These are phyloP conservation scores for Beaufortia kweichowensis DNA, from an alignment of 2,113 vertebrate species.

Conservation along the genomic window DNA sequence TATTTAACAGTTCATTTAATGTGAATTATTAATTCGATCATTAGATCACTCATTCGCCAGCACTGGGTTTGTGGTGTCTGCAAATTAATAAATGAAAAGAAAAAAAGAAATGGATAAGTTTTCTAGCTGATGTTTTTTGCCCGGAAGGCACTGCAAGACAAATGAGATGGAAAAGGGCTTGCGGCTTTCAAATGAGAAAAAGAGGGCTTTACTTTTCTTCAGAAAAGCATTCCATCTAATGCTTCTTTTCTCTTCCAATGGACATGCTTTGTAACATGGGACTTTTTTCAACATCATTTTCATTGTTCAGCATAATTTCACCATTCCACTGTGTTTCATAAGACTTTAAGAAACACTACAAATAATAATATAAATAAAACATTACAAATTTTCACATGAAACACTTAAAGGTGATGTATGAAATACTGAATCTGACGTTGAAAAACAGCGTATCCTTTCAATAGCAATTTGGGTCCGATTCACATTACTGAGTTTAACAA, in stretches of 20 bases:
- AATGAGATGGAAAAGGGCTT: slow-evolving; percentile 42
- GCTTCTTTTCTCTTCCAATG: slow-evolving; percentile 5
- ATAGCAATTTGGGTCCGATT: slow-evolving; percentile 30
- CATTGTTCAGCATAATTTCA: slow-evolving; percentile 19
- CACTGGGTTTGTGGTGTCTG: slow-evolving; percentile 10
- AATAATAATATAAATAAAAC: too few species aligned
- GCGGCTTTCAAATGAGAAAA: slow-evolving; percentile 36
- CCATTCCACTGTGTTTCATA: slow-evolving; percentile 24
- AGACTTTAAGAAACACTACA: not conserved
- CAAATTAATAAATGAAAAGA: slow-evolving; percentile 33
- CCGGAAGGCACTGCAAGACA: slow-evolving; percentile 42
- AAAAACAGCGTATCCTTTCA: slow-evolving; percentile 26
- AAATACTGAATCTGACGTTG: slow-evolving; percentile 33
- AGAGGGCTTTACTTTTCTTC: slow-evolving; percentile 33
- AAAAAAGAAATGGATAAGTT: slow-evolving; percentile 27
- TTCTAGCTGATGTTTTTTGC: slow-evolving; percentile 39
- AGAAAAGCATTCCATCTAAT: slow-evolving; percentile 33
- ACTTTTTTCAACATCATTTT: slow-evolving; percentile 36
- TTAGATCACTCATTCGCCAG: slow-evolving; percentile 31
- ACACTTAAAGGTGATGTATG: not conserved
- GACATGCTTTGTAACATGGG: slow-evolving; percentile 39
- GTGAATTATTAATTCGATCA: slow-evolving; percentile 33
- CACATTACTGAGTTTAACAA: slow-evolving; percentile 4
- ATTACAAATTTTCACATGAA: not conserved
- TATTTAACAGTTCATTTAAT: slow-evolving; percentile 39